Evolutionary conservation across 30 jellyfish, hydroid and myxozoan genomes (phyloP).

Genomic region (Cassiopea andromeda): DNA sequence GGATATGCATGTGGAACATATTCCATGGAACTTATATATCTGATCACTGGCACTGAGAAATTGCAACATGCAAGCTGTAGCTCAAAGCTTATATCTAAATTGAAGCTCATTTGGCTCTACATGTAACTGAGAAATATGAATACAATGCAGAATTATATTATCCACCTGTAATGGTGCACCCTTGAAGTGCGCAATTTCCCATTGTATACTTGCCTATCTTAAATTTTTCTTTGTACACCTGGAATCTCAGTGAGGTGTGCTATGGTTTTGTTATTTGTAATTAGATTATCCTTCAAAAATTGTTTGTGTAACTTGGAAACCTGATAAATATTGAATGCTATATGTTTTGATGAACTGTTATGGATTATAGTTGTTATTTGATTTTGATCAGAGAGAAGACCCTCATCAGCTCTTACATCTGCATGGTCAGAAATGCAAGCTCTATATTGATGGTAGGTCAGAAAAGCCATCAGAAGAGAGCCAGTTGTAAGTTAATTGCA

Average conservation of each 20-base stretch:
- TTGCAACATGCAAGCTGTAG: neutral
- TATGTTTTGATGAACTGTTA: too few species aligned
- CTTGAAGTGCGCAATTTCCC: neutral
- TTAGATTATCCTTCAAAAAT: too few species aligned
- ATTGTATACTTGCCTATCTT: neutral
- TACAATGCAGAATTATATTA: too few species aligned
- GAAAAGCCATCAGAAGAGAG: constrained; percentile 73
- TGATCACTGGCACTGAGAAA: too few species aligned
- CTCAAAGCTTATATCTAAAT: neutral
- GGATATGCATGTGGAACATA: too few species aligned
- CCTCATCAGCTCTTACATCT: constrained; percentile 89
- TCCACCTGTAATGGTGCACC: neutral
- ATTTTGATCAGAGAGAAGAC: constrained; percentile 75
- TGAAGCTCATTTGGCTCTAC: neutral
- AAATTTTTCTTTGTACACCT: neutral
- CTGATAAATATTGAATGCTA: too few species aligned
- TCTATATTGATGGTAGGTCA: constrained; percentile 65
- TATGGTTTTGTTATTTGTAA: neutral
- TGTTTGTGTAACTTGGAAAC: too few species aligned
- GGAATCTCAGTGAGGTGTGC: neutral
- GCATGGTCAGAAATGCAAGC: constrained; percentile 89
- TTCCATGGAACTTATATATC: too few species aligned
- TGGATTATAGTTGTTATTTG: neutral
- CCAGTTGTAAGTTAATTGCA: constrained; percentile 66
- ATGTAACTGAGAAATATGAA: neutral